Evolutionary conservation across 2,113 vertebrate genomes (phyloP).

Genomic region (Vireo altiloquus): DNA sequence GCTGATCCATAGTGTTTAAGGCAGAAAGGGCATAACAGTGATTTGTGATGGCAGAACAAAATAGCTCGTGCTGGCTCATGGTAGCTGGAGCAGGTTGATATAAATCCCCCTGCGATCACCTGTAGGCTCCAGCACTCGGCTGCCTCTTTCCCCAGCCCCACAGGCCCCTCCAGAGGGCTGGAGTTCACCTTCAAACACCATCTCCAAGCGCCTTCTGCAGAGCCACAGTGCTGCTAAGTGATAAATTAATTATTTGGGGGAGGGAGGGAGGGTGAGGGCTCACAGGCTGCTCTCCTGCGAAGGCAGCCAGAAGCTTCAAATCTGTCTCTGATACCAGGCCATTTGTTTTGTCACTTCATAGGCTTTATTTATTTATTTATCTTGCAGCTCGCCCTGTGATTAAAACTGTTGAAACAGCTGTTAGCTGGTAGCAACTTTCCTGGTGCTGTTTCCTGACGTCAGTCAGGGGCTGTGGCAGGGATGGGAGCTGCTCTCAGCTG

Average conservation of each 20-base stretch:
- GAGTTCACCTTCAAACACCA: not conserved
- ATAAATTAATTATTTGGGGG: conserved; percentile 64
- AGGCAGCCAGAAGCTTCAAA: conserved; percentile 57
- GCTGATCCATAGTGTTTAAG: conserved; percentile 65
- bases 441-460: not conserved
- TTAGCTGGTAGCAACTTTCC: not conserved
- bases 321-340: conserved; percentile 12
- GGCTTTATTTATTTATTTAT: conserved; percentile 66
- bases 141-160: not conserved
- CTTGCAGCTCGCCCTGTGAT: conserved; percentile 17
- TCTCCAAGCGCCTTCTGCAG: not conserved
- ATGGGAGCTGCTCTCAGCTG: accelerated
- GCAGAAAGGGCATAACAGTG: conserved; percentile 48
- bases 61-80: not conserved
- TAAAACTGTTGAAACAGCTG: conserved; percentile 62
- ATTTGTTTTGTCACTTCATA: conserved; percentile 64
- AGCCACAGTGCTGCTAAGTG: not conserved
- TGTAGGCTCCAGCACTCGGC: not conserved
- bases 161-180: not conserved
- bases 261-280: not conserved
- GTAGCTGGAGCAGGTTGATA: not conserved
- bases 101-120: not conserved
- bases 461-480: not conserved
- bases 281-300: not conserved
- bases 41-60: conserved; percentile 55